These are phyloP conservation scores for Aselliscus stoliczkanus DNA, from an alignment of 2,797 vertebrate species.

Conservation along the genomic window DNA sequence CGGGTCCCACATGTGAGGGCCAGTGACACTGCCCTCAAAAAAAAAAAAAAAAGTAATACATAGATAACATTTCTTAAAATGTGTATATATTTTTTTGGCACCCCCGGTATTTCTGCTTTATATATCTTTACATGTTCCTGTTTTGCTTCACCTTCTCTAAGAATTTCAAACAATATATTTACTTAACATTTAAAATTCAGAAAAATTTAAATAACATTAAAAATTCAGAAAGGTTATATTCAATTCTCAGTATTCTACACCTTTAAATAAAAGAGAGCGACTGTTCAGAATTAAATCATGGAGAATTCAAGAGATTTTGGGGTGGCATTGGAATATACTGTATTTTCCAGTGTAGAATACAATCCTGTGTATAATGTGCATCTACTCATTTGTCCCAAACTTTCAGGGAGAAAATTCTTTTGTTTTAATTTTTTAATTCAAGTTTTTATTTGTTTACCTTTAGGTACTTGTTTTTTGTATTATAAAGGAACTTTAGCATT, in stretches of 20 bases:
- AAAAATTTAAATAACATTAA: not conserved
- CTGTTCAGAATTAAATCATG: not conserved
- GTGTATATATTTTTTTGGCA: not conserved
- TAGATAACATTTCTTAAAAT: too few species aligned
- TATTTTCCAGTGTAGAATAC: too few species aligned
- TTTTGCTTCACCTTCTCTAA: constrained; percentile 9
- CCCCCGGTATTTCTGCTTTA: not conserved
- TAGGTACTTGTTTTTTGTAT: too few species aligned
- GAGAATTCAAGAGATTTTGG: not conserved
- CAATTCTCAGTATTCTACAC: not conserved
- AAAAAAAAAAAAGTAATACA: too few species aligned
- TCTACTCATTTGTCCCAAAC: too few species aligned
- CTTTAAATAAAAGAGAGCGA: constrained; percentile 15
- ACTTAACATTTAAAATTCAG: constrained; percentile 43
- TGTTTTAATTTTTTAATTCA: too few species aligned
- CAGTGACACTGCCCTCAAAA: too few species aligned
- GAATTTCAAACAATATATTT: constrained; percentile 16
- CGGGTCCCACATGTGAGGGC: too few species aligned
- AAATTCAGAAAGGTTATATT: not conserved
- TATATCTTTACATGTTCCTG: not conserved
- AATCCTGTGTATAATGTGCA: too few species aligned
- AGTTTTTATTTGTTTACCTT: too few species aligned
- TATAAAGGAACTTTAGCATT: too few species aligned
- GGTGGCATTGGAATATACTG: not conserved
- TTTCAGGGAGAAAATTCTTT: too few species aligned